Base-by-base conservation (phyloP, 2,888 invertebrate genomes). In the Habroteleia sp. region DNA sequence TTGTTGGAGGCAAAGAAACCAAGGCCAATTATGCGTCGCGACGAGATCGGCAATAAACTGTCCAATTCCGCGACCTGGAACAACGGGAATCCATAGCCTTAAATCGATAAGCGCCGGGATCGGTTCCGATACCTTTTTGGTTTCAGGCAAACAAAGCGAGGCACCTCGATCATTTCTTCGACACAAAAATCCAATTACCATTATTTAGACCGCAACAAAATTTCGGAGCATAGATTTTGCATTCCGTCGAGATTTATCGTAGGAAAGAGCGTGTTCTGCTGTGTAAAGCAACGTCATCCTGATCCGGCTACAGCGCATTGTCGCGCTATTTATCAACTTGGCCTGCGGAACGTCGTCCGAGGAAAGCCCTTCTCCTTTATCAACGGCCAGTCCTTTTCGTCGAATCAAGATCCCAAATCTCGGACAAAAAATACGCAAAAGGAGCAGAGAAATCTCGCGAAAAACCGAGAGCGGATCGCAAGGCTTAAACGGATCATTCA, bases 161-260 rank as follows among this genome's bases (percentile, higher is more conserved):
- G n/a, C 35, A 44, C 37, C 17, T 52, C 52, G 52, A 35, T 65
- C 35, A 65, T 65, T 54, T 56, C 56, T 29, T 10, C 23, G 37
- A 56, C 56, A 68, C 48, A 68, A 46, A 68, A 68, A 56, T 68
- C 25, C 66, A 66, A 66, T 66, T 68, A 68, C 31, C 56, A 48
- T 56, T 56, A 31, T 14, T 25, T 16, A 42, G 11, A 37, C 5
- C 23, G 11, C 14, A 48, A 17, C 23, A 29, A 52, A 69, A 52
- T 60, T 66, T 60, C 33, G 56, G 56, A 16, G 42, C 54, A 44
- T 46, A 80, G 83, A 80, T 84, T 84, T 84, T 84, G 84, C 84
- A 84, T 85, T 85, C 81, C 82, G 77, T 79, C 69, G 83, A 83
- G 81, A 85, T 85, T 85, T 85, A 85, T 85, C 83, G 83, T 85